phyloP scores from a whole-genome alignment of 2,113 vertebrate genomes.

The Piprites chloris region DNA sequence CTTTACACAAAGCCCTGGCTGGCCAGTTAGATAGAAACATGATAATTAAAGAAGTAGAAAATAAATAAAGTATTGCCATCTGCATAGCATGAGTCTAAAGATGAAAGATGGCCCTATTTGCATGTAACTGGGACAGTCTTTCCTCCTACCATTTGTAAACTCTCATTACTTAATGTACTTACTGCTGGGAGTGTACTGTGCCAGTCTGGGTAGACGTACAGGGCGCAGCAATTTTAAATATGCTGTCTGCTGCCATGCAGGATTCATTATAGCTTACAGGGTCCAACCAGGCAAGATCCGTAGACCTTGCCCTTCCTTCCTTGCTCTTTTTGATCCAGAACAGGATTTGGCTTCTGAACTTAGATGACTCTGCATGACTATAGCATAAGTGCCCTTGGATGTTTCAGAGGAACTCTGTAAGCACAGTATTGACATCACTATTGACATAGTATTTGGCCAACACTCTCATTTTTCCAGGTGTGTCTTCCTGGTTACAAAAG shows the following conservation, averaged over 20 bases:
- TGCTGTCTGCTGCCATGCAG: neutral
- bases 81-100: neutral
- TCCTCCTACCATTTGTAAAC: neutral
- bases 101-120: neutral
- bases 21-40: neutral
- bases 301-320: neutral
- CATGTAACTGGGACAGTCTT: neutral
- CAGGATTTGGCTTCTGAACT: neutral
- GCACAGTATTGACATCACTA: neutral
- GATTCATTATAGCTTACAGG: neutral
- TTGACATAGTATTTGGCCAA: neutral
- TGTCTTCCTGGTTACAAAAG: conserved; percentile 14
- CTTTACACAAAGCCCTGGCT: neutral
- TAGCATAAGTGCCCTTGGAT: neutral
- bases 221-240: neutral
- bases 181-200: neutral
- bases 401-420: neutral
- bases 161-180: neutral
- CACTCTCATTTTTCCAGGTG: neutral
- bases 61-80: neutral
- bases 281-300: neutral
- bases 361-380: neutral
- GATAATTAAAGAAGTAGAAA: neutral
- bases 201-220: rapidly evolving
- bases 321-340: neutral